Evolutionary conservation across 2,113 vertebrate genomes (phyloP), one percentile per base, ranked within the genome.

Genomic region (Oreotrochilus melanogaster): DNA sequence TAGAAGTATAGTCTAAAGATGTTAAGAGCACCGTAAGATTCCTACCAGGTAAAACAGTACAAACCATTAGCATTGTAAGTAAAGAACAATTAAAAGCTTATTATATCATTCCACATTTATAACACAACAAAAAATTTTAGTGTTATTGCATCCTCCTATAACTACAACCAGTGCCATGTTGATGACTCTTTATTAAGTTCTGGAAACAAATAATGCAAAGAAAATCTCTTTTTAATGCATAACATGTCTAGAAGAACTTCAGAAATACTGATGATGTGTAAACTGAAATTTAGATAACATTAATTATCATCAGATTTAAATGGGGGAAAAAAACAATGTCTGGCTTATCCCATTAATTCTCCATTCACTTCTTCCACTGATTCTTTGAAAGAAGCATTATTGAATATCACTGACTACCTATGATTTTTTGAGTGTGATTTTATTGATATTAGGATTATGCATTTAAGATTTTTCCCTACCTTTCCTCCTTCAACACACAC

Each of bases 21-120:
- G 37, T 70, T 76, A 84, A 88, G 51, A 98, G 95, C 94, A 98
- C 96, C 69, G 3, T 67, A 80, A 85, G 86, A 93, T 73, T 80
- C 85, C 75, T 94, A 54, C 45, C 64, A 42, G 30, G 37, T 88
- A 64, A 76, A 53, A 75, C 71, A 66, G n/a, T 78, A 91, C 27
- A 94, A 70, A 73, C 62, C 25, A 60, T 86, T 83, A 96, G 48
- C 25, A 50, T 2, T 64, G 33, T 33, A 88, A 95, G 27, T 96
- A 94, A 94, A 91, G 83, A 86, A 85, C 50, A 96, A 71, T 35
- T 72, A 85, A 79, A 70, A 78, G 30, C 22, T 76, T 71, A 86
- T 72, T 57, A 8, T 42, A 89, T 48, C 45, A 60, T 58, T 85
- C 39, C 31, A 25, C 22, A 93, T 66, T 80, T 51, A 74, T 76